These are phyloP conservation scores for Battus philenor DNA, from an alignment of 1,140 invertebrate species.

Conservation along the genomic window DNA sequence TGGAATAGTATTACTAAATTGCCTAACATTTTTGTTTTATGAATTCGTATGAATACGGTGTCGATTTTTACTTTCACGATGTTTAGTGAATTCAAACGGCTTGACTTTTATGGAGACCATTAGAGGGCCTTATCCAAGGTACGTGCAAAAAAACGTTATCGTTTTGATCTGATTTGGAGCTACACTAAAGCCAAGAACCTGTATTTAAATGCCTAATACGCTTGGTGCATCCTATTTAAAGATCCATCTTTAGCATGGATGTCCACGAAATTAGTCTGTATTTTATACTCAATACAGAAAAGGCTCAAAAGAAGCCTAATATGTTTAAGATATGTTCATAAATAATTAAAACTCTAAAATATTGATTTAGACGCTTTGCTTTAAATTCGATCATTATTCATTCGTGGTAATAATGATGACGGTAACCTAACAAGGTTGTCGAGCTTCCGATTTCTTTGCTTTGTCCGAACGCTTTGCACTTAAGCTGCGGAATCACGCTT, in stretches of 20 bases:
- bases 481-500: constrained; percentile 62
- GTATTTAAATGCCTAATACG: constrained; percentile 10
- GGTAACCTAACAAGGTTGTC: constrained; percentile 40
- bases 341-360: not conserved
- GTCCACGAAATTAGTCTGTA: not conserved
- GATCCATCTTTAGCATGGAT: not conserved
- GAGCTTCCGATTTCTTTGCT: constrained; percentile 64
- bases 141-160: constrained; percentile 2
- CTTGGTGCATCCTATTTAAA: constrained; percentile 12
- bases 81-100: no score
- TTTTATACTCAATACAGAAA: not conserved
- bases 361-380: constrained; percentile 2
- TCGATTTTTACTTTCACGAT: no score
- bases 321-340: no score
- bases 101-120: constrained; percentile 6
- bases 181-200: not conserved
- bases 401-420: constrained; percentile 22
- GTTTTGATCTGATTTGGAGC: constrained; percentile 11
- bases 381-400: not conserved
- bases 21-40: no score
- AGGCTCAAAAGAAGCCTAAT: no score
- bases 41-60: no score
- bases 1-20: no score
- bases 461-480: constrained; percentile 42
- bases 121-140: not conserved